Conservation (phyloP, 2,888 invertebrate species). For the Xestia ashworthii region DNA sequence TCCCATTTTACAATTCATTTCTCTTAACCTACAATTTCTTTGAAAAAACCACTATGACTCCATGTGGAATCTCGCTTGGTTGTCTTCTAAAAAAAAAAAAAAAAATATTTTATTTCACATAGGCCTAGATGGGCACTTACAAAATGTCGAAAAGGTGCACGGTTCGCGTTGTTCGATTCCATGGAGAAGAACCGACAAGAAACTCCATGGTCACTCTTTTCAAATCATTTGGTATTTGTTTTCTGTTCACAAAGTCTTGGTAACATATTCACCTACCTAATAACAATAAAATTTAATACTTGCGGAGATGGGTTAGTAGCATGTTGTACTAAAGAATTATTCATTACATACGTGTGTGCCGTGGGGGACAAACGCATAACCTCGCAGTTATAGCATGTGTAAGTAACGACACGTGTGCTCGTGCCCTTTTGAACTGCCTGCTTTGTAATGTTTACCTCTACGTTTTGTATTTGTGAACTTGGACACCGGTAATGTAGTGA, state of each 20-base stretch:
- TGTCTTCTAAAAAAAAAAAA: too few relatives aligned
- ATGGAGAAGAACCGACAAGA: too few relatives aligned
- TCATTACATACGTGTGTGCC: conserved; percentile 46
- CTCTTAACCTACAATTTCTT: background rate
- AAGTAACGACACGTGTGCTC: conserved; percentile 53
- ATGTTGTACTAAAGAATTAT: conserved; percentile 58
- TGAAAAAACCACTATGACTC: background rate
- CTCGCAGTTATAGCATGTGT: conserved; percentile 47
- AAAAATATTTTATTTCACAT: too few relatives aligned
- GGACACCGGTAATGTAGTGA: too few relatives aligned
- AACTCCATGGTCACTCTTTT: too few relatives aligned
- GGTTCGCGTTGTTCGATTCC: too few relatives aligned
- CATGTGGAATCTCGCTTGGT: background rate
- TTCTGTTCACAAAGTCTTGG: background rate
- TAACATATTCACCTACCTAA: conserved; percentile 35
- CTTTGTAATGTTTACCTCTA: conserved; percentile 34
- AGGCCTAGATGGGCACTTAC: too few relatives aligned
- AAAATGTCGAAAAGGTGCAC: too few relatives aligned
- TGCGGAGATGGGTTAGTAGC: conserved; percentile 30
- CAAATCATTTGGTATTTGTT: too few relatives aligned
- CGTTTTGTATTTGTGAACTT: conserved; percentile 23
- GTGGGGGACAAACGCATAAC: conserved; percentile 34
- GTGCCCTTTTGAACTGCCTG: conserved; percentile 44
- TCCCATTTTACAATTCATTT: background rate
- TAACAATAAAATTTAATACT: conserved; percentile 58